Evolutionary conservation across 2,888 invertebrate genomes (phyloP).

Genomic region (Malthinus flaveolus): DNA sequence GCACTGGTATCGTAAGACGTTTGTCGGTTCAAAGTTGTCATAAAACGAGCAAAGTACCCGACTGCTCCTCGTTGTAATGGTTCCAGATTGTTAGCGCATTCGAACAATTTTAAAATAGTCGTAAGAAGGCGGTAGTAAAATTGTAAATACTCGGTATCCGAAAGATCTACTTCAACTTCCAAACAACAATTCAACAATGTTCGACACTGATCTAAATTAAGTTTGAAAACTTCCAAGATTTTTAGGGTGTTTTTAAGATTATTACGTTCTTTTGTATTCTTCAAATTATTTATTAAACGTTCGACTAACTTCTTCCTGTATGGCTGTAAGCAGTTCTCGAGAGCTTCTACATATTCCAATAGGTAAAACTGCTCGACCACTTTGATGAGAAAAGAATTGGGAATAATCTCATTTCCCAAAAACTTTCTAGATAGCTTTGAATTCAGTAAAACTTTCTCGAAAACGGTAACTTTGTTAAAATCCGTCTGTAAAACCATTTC

Average conservation of each 20-base stretch:
- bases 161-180: slow-evolving; percentile 22
- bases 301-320: slow-evolving; percentile 61
- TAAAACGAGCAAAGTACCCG: slow-evolving; percentile 31
- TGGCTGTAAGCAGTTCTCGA: slow-evolving; percentile 52
- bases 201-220: slow-evolving; percentile 46
- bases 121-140: slow-evolving; percentile 23
- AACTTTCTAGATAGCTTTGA: slow-evolving; percentile 52
- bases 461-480: slow-evolving; percentile 38
- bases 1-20: slow-evolving; percentile 48
- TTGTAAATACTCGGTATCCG: slow-evolving; percentile 6
- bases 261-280: slow-evolving; percentile 54
- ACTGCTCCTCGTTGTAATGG: slow-evolving; percentile 35
- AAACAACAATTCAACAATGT: slow-evolving; percentile 55
- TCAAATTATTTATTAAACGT: slow-evolving; percentile 55
- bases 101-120: slow-evolving; percentile 35
- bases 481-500: slow-evolving; percentile 30
- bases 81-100: slow-evolving; percentile 23
- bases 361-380: slow-evolving; percentile 35
- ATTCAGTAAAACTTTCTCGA: slow-evolving; percentile 51
- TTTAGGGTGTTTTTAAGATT: slow-evolving; percentile 46
- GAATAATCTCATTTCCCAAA: slow-evolving; percentile 37
- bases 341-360: slow-evolving; percentile 20
- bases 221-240: slow-evolving; percentile 33
- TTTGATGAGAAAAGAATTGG: slow-evolving; percentile 46
- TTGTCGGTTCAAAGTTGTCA: slow-evolving; percentile 30